These are phyloP conservation scores for Nudaria mundana DNA, from an alignment of 2,888 invertebrate genomes.

Conservation along the genomic window DNA sequence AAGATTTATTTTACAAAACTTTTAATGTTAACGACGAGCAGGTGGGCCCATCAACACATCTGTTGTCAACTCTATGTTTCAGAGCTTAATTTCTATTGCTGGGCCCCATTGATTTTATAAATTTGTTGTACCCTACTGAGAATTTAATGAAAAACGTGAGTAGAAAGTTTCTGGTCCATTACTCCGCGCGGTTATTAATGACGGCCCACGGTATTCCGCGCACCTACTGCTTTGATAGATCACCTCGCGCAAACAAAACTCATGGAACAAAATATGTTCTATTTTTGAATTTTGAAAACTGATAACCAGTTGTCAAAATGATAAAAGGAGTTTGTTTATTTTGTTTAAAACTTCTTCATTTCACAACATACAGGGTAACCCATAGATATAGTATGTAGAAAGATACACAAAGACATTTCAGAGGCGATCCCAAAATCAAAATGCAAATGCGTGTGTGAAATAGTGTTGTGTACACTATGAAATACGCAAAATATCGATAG, in stretches of 20 bases:
- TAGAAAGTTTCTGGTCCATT: constrained; percentile 62
- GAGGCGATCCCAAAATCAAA: no score
- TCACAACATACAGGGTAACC: no score
- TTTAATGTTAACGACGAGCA: constrained; percentile 16
- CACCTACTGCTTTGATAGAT: constrained; percentile 53
- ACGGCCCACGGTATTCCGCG: constrained; percentile 36
- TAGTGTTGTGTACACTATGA: no score
- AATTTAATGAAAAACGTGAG: constrained; percentile 72
- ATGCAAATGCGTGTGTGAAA: no score
- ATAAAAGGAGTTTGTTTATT: no score
- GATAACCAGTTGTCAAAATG: no score
- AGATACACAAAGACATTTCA: no score
- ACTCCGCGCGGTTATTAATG: constrained; percentile 58
- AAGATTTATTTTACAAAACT: not conserved
- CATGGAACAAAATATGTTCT: not conserved
- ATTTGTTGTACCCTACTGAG: constrained; percentile 45
- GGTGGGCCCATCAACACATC: constrained; percentile 31
- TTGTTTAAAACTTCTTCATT: no score
- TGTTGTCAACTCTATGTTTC: constrained; percentile 29
- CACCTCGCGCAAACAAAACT: constrained; percentile 48
- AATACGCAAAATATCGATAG: no score
- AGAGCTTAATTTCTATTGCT: constrained; percentile 49
- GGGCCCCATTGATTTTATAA: constrained; percentile 56
- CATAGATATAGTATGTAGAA: no score
- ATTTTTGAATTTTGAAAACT: not conserved